Evolutionary conservation across 2,888 invertebrate genomes (phyloP).

Genomic region (Patella pellucida): DNA sequence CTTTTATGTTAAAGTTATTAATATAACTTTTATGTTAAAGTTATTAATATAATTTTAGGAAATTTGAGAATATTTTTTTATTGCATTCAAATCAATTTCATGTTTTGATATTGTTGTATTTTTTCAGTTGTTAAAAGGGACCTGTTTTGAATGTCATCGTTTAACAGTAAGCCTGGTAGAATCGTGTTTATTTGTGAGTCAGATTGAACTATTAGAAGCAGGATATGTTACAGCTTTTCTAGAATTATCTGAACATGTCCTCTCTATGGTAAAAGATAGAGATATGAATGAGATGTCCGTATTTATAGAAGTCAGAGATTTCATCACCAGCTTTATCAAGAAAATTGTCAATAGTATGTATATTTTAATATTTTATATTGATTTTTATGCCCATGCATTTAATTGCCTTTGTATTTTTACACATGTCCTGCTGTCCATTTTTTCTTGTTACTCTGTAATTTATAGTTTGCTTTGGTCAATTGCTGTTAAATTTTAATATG

Average conservation of each 20-base stretch:
- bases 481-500: too few relatives aligned
- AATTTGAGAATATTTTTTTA: too few relatives aligned
- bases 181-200: conserved; percentile 76
- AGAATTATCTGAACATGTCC: conserved; percentile 43
- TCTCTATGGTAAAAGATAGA: conserved; percentile 32
- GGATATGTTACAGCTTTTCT: conserved; percentile 52
- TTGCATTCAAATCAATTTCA: too few relatives aligned
- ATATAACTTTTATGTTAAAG: too few relatives aligned
- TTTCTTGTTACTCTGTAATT: too few relatives aligned
- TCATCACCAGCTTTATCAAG: background rate
- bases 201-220: conserved; percentile 80
- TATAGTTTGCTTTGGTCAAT: too few relatives aligned
- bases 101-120: background rate
- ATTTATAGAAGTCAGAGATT: background rate
- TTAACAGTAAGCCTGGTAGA: conserved; percentile 47
- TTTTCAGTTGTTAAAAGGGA: conserved; percentile 71
- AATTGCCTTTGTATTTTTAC: too few relatives aligned
- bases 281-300: conserved; percentile 21
- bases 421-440: too few relatives aligned
- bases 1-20: too few relatives aligned
- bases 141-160: conserved; percentile 72
- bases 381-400: too few relatives aligned
- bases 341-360: background rate
- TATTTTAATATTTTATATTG: too few relatives aligned
- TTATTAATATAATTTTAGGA: too few relatives aligned